Conservation (phyloP, 1,140 invertebrate species). For the Drosophila ohnishii region DNA sequence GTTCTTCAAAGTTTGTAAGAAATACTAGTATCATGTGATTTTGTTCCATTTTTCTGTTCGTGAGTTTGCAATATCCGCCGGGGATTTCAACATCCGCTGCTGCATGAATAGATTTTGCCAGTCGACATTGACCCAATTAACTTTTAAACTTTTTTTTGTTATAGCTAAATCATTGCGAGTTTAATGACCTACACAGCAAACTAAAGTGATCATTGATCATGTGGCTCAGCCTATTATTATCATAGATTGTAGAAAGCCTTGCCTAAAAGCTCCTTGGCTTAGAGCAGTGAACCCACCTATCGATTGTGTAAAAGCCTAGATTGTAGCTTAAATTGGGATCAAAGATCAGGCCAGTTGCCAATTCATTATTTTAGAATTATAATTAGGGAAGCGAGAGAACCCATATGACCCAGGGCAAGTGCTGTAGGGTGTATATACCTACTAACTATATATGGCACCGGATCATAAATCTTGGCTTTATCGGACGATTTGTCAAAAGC, state of each 20-base stretch:
- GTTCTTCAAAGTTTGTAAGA: constrained; percentile 12
- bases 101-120: constrained; percentile 10
- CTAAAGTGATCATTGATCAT: constrained; percentile 19
- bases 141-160: constrained; percentile 35
- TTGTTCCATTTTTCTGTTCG: neutral
- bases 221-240: constrained; percentile 7
- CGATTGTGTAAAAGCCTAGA: constrained; percentile 25
- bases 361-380: constrained; percentile 15
- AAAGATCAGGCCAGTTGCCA: constrained; percentile 19
- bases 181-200: constrained; percentile 59
- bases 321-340: constrained; percentile 14
- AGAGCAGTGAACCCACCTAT: constrained; percentile 1
- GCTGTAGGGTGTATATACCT: constrained; percentile 32
- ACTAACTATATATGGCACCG: constrained; percentile 29
- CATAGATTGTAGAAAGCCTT: constrained; percentile 20
- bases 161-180: constrained; percentile 31
- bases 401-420: constrained; percentile 17
- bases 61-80: constrained; percentile 23
- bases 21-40: constrained; percentile 19
- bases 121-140: constrained; percentile 69
- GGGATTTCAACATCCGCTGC: constrained; percentile 50
- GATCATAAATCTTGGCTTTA: constrained; percentile 73
- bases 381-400: constrained; percentile 16
- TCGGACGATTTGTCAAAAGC: constrained; percentile 78
- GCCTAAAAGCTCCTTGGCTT: constrained; percentile 20